Percentiles rank a stretch among this genome's conserved stretches.
Conservation (phyloP, 2,797 vertebrate genomes). For the Helicolenus hilgendorfi region DNA sequence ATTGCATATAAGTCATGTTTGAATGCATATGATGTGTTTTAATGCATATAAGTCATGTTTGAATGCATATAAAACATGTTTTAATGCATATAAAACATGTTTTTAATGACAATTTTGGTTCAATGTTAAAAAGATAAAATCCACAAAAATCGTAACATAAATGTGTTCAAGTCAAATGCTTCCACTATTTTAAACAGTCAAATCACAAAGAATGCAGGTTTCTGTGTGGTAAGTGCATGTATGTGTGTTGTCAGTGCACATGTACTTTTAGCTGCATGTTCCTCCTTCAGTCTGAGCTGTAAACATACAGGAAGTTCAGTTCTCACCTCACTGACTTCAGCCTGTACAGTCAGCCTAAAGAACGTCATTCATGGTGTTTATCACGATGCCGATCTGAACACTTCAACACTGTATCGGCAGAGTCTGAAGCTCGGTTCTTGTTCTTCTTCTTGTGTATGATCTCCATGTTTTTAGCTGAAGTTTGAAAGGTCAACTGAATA, state of each 20-base stretch:
- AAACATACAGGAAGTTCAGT: constrained; percentile 84
- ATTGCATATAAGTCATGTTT: no score
- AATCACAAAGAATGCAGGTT: not conserved
- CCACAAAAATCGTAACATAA: not conserved
- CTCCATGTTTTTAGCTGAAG: no score
- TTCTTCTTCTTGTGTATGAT: no score
- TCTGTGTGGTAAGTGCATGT: not conserved
- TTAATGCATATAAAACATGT: not conserved
- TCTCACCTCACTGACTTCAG: constrained; percentile 76
- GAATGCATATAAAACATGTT: not conserved
- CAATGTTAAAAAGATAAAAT: not conserved
- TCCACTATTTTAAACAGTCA: not conserved
- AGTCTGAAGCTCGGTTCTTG: accelerated
- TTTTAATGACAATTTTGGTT: not conserved
- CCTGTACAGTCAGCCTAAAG: not conserved
- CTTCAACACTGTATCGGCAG: not conserved
- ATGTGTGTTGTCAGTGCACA: not conserved
- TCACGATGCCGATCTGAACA: constrained; percentile 20
- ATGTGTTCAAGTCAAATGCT: not conserved
- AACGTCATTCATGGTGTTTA: not conserved
- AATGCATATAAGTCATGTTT: no score
- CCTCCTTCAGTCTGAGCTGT: constrained; percentile 28
- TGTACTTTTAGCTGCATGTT: constrained; percentile 25
- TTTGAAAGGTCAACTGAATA: not conserved
- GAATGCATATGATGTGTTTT: no score